These are phyloP conservation scores for Rhinichthys klamathensis DNA, from an alignment of 2,113 vertebrate species.

Conservation along the genomic window DNA sequence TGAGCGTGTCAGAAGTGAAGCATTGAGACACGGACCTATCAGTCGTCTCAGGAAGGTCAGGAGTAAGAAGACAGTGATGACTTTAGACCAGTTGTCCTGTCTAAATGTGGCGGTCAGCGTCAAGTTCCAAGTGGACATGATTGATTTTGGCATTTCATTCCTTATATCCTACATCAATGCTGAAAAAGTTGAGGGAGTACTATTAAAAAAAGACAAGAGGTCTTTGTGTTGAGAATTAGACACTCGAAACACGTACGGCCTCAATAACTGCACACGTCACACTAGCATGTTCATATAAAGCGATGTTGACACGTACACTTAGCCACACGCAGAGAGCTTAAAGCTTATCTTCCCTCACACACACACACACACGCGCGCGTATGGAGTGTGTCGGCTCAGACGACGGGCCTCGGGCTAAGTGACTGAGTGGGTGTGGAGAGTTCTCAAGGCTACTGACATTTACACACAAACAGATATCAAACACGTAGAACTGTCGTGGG, in stretches of 20 bases:
- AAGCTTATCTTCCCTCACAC: slow-evolving; percentile 37
- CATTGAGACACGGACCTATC: slow-evolving; percentile 31
- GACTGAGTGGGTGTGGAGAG: slow-evolving; percentile 66
- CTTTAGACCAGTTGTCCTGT: slow-evolving; percentile 15
- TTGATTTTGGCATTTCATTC: slow-evolving; percentile 32
- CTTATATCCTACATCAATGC: not conserved
- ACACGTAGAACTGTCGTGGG: slow-evolving; percentile 61
- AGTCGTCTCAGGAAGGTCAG: slow-evolving; percentile 30
- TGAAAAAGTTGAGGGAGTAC: not conserved
- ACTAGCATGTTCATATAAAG: slow-evolving; percentile 30
- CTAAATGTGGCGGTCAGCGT: slow-evolving; percentile 19
- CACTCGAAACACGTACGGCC: slow-evolving; percentile 17
- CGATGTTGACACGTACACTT: slow-evolving; percentile 24
- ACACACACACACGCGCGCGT: slow-evolving; percentile 30
- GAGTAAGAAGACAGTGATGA: slow-evolving; percentile 25
- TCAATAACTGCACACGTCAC: slow-evolving; percentile 30
- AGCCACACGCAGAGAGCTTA: slow-evolving; percentile 29
- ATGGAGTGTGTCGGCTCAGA: slow-evolving; percentile 28
- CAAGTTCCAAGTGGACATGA: not conserved
- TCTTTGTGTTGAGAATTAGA: slow-evolving; percentile 27
- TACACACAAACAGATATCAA: slow-evolving; percentile 66
- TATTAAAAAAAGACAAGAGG: not conserved
- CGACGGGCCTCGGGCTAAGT: slow-evolving; percentile 60
- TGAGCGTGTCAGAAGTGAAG: slow-evolving; percentile 66
- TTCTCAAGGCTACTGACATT: slow-evolving; percentile 70